Base-by-base conservation (phyloP, 1,140 invertebrate species). In the Pachypsylla venusta region DNA sequence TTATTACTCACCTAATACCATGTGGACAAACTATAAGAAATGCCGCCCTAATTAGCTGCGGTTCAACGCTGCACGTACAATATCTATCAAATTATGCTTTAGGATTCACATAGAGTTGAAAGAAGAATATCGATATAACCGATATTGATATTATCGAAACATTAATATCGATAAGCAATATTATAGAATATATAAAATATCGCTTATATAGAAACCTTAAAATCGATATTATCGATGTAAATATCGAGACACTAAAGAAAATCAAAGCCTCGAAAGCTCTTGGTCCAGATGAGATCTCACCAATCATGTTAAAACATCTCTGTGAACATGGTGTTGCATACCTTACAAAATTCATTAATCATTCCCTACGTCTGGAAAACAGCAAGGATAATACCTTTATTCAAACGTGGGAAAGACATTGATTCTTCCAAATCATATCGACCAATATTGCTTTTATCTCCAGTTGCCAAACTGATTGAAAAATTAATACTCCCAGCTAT, bases 231-330 rank as follows among this genome's bases (percentile, higher is more conserved):
- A n/a, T n/a, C n/a, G n/a, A n/a, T n/a, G n/a, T n/a, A n/a, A n/a
- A n/a, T n/a, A n/a, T n/a, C 16, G 25, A 19, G 27, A 25, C 55
- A 14, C 26, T 56, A 13, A 56, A 56, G 30, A 27, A n/a, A 1
- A 30, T 35, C 26, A 56, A 35, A 35, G 20, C 55, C 4, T 56
- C 55, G 1, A 56, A 56, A 56, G 55, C 55, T 28, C 30, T 56
- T n/a, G 55, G 55, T 25, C 55, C 55, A 14, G 55, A 56, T 26
- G 26, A 20, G 16, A 56, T 56, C n/a, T 56, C 55, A 25, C 26
- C 55, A 27, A 56, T 56, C n/a, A 56, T 56, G 55, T 3, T 56
- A 13, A 56, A 56, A 30, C 55, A 56, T 35, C 55, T 56, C n/a
- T 20, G 30, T n/a, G 26, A 27, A 30, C 25, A 27, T 56, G 55